Base-by-base conservation (phyloP, 92 coral and sea anemone genomes). In the Parazoanthus atlanticus region DNA sequence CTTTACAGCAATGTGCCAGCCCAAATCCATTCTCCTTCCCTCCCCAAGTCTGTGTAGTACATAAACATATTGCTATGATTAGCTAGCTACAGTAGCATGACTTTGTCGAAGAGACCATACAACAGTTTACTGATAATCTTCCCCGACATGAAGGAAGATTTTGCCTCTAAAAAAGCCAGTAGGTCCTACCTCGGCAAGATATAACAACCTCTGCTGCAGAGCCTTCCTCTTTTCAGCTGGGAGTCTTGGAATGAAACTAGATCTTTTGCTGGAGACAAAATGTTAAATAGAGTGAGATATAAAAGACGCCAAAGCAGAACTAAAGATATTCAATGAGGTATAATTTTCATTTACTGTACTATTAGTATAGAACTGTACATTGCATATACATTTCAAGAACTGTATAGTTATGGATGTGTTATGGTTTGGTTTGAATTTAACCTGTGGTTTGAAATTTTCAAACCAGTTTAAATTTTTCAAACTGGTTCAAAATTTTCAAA, bases 181-280 rank as follows among this genome's bases (percentile, higher is more conserved):
- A 40, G 69, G 46, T 81, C 90, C 38, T 86, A 88, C 98, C 98
- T 97, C 99, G 40, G 98, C 99, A 73, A 97, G 82, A 83, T 94
- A 97, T 61, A 93, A 86, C 70, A 97, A 92, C 36, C 99, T 87
- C 77, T 97, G 99, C 43, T 97, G 99, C 28, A 97, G 88, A 33
- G 96, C 93, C 71, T 97, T 97, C 64, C 98, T 90, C 90, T 95
- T 94, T 15, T 97, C 99, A 81, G 96, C 98, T 54, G 98, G 98
- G 19, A 97, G 91, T 74, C 99, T 91, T 72, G 99, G 98, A 75
- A 97, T 97, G 78, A 97, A 97, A 84, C 98, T 97, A 25, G 98
- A 97, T 80, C 99, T 92, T 78, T 97, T 97, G 71, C 99, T 97
- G 78, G 26, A 85, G 25, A 76, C 28, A 66, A 82, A 80, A 67